Conservation (phyloP, 2,888 invertebrate species). For the Cecidostiba fungosa region DNA sequence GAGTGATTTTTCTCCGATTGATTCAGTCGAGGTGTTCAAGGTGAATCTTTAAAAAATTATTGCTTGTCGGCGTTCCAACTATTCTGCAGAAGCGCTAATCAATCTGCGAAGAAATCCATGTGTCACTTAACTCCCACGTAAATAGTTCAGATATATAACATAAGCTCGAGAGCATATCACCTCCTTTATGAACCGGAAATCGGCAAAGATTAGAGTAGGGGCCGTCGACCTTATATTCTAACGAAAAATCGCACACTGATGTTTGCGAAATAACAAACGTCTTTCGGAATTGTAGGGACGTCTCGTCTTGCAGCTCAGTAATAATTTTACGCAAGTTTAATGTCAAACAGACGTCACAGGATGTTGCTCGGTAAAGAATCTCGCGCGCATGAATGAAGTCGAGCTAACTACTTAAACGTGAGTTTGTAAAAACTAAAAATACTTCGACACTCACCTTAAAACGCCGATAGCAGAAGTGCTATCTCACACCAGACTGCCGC, state of each 20-base stretch:
- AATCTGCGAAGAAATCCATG: neutral
- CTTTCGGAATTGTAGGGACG: neutral
- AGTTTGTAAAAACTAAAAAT: slow-evolving; percentile 46
- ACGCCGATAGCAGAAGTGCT: slow-evolving; percentile 23
- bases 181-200: slow-evolving; percentile 32
- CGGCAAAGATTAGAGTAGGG: neutral
- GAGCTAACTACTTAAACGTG: slow-evolving; percentile 7
- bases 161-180: slow-evolving; percentile 25
- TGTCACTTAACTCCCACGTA: slow-evolving; percentile 29
- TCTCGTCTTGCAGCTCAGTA: neutral
- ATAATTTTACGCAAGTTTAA: neutral
- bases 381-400: slow-evolving; percentile 25
- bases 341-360: slow-evolving; percentile 58
- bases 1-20: neutral
- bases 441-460: slow-evolving; percentile 47
- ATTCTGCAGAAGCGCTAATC: neutral
- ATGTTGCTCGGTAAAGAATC: slow-evolving; percentile 32
- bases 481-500: slow-evolving; percentile 25
- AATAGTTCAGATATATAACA: slow-evolving; percentile 35
- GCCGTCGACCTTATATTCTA: neutral
- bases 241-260: neutral
- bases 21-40: neutral
- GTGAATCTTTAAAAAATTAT: neutral
- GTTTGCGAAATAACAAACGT: slow-evolving; percentile 14
- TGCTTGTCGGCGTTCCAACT: neutral